Percentiles rank a stretch among this genome's conserved stretches.
These are phyloP conservation scores for Mormyrus lacerda DNA, from an alignment of 2,113 vertebrate species.

Conservation along the genomic window DNA sequence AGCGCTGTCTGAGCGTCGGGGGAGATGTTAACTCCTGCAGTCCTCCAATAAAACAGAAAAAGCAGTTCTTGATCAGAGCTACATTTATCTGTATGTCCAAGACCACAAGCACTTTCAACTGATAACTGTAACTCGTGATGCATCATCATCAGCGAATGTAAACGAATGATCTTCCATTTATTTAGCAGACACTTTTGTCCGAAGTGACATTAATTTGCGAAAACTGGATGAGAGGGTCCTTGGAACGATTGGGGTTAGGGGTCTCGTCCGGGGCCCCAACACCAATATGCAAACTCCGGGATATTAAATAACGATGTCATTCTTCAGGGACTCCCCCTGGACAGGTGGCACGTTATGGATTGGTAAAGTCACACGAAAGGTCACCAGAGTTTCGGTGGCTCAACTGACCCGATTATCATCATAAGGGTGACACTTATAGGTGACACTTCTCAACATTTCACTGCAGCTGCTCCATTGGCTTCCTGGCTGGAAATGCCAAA, in stretches of 20 bases:
- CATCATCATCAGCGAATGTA: not conserved
- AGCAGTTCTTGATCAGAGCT: not conserved
- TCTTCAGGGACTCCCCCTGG: not conserved
- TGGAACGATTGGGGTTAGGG: not conserved
- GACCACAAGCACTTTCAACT: not conserved
- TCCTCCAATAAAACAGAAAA: not conserved
- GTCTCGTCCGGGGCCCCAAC: not conserved
- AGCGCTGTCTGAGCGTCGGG: not conserved
- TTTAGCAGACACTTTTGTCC: not conserved
- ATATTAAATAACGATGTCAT: not conserved
- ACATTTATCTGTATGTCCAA: not conserved
- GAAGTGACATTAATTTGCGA: not conserved
- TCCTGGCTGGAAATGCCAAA: not conserved
- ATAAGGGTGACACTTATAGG: not conserved
- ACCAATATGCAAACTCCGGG: not conserved
- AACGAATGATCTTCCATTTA: not conserved
- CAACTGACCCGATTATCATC: not conserved
- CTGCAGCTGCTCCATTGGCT: not conserved
- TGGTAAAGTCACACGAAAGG: not conserved
- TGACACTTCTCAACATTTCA: not conserved
- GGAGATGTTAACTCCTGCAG: not conserved
- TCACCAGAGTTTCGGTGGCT: not conserved
- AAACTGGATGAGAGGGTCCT: not conserved
- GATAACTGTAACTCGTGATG: not conserved
- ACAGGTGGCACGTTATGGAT: not conserved